These are phyloP conservation scores for Pseudomyrmex dendroicus DNA, from an alignment of 1,140 invertebrate species.

Conservation along the genomic window DNA sequence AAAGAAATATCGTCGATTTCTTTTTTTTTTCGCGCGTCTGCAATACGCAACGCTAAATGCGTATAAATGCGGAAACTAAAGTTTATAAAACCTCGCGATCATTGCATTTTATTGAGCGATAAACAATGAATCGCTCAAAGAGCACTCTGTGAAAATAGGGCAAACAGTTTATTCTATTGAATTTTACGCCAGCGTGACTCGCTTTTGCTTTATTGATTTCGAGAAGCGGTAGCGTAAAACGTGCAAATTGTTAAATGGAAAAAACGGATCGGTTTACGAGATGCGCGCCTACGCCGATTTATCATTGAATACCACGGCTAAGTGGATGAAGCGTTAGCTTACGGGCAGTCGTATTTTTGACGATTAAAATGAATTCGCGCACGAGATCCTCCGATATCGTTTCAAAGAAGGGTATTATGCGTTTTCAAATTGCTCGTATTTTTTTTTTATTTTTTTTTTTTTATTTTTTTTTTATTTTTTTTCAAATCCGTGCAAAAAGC, in stretches of 20 bases:
- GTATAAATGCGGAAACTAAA: conserved; percentile 1
- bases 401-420: conserved; percentile 19
- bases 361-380: conserved; percentile 44
- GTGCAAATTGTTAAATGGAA: conserved; percentile 56
- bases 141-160: conserved; percentile 27
- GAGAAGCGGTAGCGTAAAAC: conserved; percentile 49
- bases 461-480: neutral
- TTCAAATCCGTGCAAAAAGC: neutral
- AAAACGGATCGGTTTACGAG: conserved; percentile 41
- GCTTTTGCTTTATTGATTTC: conserved; percentile 54
- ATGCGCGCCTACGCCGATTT: conserved; percentile 47
- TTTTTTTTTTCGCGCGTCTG: too few relatives aligned
- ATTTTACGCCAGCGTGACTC: conserved; percentile 49
- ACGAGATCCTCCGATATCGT: conserved; percentile 28
- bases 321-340: conserved; percentile 47
- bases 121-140: conserved; percentile 28
- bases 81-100: conserved; percentile 1
- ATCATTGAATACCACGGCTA: conserved; percentile 53
- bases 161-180: conserved; percentile 45
- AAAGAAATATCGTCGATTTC: neutral
- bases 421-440: neutral
- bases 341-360: conserved; percentile 33
- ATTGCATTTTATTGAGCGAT: conserved; percentile 32
- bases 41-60: neutral
- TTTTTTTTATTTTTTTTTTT: too few relatives aligned